A percentile compares a stretch with the other conserved stretches of the same genome.
phyloP scores from a whole-genome alignment of 2,113 vertebrate genomes.

The Notiomystis cincta region DNA sequence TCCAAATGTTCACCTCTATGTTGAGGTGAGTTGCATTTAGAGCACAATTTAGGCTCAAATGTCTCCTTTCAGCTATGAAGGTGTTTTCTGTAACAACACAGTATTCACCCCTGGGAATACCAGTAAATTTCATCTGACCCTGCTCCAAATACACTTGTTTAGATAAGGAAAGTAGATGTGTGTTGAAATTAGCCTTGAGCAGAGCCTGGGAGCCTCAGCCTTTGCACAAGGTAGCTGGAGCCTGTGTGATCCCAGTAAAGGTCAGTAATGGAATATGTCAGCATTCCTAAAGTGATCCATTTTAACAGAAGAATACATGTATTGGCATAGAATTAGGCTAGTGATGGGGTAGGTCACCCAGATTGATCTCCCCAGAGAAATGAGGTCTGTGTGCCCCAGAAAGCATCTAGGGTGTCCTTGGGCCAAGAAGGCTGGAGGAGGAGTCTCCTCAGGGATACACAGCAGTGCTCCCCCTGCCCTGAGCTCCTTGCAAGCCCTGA shows the following conservation, averaged over 20 bases:
- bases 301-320: neutral
- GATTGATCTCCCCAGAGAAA: neutral
- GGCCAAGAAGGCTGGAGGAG: neutral
- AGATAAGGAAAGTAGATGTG: neutral
- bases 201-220: neutral
- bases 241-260: neutral
- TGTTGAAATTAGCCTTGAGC: neutral
- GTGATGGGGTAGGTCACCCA: neutral
- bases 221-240: neutral
- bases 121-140: neutral
- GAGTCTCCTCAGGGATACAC: neutral
- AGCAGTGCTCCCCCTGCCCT: neutral
- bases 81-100: neutral
- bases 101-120: neutral
- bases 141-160: neutral
- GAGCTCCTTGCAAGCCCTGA: neutral
- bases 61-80: neutral
- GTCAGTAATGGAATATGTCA: accelerated
- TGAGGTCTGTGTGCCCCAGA: neutral
- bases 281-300: neutral
- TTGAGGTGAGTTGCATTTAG: neutral
- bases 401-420: neutral
- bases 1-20: neutral
- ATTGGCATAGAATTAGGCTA: neutral
- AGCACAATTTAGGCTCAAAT: neutral